Evolutionary conservation across 1,140 invertebrate genomes (phyloP), one percentile per base, ranked within the genome.

Genomic region (Adoxophyes honmai): DNA sequence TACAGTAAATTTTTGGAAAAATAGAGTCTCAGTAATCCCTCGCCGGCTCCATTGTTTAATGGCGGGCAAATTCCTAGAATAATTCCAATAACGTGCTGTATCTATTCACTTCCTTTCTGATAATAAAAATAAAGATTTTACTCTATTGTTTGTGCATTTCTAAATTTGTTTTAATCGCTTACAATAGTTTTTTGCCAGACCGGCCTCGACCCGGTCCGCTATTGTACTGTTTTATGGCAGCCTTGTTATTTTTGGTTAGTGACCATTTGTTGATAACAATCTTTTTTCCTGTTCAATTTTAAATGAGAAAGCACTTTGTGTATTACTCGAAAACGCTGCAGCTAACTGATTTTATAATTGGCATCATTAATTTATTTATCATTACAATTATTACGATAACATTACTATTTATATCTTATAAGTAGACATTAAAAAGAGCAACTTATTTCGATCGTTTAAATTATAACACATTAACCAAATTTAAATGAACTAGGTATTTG

Each of bases 151-250:
- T 77, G 73, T 62, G 60, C 62, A 65, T 68, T 68, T 59, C 52
- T 68, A 81, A 80, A 81, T 75, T 75, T 78, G 78, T 81, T 80
- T 71, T 86, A 81, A 84, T 84, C 75, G 70, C 76, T 81, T 81
- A 55, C 59, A 72, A 72, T 67, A 62, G 64, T 68, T 77, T 72
- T 78, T 68, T 73, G 66, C 59, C 35, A 63, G 59, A 55, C 69
- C 67, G 62, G 66, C 60, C 62, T 35, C 21, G 21, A 60, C 39
- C 34, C 42, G 51, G 68, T 21, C 33, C 59, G 58, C 38, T 57
- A 44, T 70, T 58, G 70, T 81, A 83, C 14, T 62, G 60, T 61
- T 86, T 82, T 83, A 82, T 79, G 80, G 71, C 69, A 62, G 61
- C 55, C 73, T 73, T 73, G 65, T 57, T 68, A 60, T 66, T 70